These are phyloP conservation scores for Aphelenchoides avenae DNA, from an alignment of 1,140 invertebrate genomes.

Conservation along the genomic window DNA sequence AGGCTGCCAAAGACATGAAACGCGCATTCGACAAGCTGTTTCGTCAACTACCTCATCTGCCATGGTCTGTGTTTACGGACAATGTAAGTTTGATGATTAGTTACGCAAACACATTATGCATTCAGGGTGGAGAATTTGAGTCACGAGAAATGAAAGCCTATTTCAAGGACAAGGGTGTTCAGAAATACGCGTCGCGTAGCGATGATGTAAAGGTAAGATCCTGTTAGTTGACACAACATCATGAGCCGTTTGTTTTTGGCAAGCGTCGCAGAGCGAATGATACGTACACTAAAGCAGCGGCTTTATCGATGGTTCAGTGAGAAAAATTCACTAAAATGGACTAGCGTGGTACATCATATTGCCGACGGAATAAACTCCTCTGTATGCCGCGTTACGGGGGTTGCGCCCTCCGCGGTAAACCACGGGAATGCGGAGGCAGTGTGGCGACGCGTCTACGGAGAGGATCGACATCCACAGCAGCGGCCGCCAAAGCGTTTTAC, in stretches of 20 bases:
- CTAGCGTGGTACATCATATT: slow-evolving; percentile 25
- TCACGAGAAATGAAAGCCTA: slow-evolving; percentile 7
- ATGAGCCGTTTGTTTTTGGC: no score
- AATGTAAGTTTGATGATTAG: no score
- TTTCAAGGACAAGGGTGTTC: slow-evolving; percentile 13
- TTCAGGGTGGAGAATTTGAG: slow-evolving; percentile 27
- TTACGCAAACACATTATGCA: no score
- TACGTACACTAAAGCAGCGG: slow-evolving; percentile 34
- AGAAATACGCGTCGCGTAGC: neutral
- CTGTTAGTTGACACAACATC: no score
- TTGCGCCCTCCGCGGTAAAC: slow-evolving; percentile 16
- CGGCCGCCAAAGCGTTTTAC: no score
- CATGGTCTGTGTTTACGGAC: slow-evolving; percentile 21
- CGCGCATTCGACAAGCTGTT: slow-evolving; percentile 15
- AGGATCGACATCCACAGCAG: no score
- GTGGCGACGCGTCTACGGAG: slow-evolving; percentile 13
- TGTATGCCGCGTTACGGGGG: slow-evolving; percentile 17
- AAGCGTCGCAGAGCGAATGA: slow-evolving; percentile 35
- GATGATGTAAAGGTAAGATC: slow-evolving; percentile 14
- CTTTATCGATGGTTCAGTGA: slow-evolving; percentile 33
- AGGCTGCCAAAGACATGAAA: slow-evolving; percentile 13
- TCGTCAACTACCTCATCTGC: slow-evolving; percentile 9
- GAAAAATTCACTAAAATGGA: slow-evolving; percentile 13
- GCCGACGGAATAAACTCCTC: slow-evolving; percentile 25
- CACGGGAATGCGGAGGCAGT: slow-evolving; percentile 13